Evolutionary conservation across 1,140 invertebrate genomes (phyloP).

Genomic region (Hylaeus volcanicus): DNA sequence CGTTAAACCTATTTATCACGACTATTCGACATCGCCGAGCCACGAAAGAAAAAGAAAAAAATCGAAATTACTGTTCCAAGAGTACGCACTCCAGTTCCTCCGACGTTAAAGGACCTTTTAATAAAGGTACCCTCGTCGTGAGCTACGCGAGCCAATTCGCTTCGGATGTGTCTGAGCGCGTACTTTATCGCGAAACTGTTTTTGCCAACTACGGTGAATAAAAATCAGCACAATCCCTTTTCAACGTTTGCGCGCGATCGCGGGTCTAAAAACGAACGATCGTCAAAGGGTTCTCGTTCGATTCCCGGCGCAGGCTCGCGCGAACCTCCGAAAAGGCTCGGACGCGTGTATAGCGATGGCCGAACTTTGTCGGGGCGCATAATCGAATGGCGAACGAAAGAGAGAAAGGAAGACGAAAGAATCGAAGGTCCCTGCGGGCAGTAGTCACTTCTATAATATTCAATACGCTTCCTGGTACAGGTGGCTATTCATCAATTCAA

Average conservation of each 20-base stretch:
- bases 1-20: no score
- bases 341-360: not conserved
- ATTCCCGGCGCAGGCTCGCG: not conserved
- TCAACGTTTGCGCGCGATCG: not conserved
- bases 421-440: constrained; percentile 22
- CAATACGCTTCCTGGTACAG: constrained; percentile 63
- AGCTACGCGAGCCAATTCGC: no score
- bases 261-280: not conserved
- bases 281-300: not conserved
- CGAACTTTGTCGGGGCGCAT: constrained; percentile 10
- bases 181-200: not conserved
- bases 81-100: no score
- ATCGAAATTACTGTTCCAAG: no score
- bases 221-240: not conserved
- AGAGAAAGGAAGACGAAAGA: constrained; percentile 14
- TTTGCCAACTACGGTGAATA: not conserved
- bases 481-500: constrained; percentile 76
- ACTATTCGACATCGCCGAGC: no score
- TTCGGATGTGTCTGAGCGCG: no score
- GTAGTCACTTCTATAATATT: constrained; percentile 65
- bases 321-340: not conserved
- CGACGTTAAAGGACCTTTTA: no score
- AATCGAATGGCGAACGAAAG: constrained; percentile 24
- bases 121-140: no score
- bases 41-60: no score